These are phyloP conservation scores for Enteromius anoplus DNA, from an alignment of 2,797 vertebrate genomes.

Conservation along the genomic window DNA sequence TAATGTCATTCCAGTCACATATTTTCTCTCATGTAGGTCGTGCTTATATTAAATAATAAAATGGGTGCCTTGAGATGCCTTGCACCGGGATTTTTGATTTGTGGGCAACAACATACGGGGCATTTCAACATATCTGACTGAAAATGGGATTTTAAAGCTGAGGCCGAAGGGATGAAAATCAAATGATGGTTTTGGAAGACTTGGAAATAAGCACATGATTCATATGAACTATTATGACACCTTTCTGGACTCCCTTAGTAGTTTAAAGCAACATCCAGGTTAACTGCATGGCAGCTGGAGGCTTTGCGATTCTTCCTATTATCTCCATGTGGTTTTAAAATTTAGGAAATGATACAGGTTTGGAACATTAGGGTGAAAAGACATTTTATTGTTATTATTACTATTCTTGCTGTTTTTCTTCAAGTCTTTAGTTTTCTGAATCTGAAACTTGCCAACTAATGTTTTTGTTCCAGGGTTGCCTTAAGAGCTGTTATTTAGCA, in stretches of 20 bases:
- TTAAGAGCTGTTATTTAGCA: not conserved
- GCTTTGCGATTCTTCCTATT: not conserved
- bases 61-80: not conserved
- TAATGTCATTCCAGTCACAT: not conserved
- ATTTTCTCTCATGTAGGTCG: not conserved
- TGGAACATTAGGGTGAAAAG: not conserved
- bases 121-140: not conserved
- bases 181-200: not conserved
- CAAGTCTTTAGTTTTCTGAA: not conserved
- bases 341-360: not conserved
- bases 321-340: not conserved
- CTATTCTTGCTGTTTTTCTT: not conserved
- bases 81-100: not conserved
- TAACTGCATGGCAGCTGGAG: too few species aligned
- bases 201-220: not conserved
- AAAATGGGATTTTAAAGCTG: not conserved
- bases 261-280: not conserved
- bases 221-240: not conserved
- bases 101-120: not conserved
- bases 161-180: not conserved
- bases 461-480: not conserved
- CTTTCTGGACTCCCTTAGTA: not conserved
- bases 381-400: not conserved
- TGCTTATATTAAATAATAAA: not conserved
- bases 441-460: conserved; percentile 1